Evolutionary conservation across 2,888 invertebrate genomes (phyloP).

Genomic region (Himalopsyche kuldschensis): DNA sequence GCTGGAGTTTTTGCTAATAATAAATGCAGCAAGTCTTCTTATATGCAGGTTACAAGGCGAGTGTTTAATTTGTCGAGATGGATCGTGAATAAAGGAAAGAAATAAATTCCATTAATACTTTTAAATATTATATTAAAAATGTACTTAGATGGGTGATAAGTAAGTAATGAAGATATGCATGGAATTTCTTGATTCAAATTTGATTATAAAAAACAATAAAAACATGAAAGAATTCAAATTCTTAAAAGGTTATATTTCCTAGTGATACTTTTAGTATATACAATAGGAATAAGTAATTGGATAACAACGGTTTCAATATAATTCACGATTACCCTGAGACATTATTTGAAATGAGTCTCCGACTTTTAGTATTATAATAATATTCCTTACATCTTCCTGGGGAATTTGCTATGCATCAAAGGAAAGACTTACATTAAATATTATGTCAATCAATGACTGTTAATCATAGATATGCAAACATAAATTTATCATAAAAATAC

Average conservation of each 20-base stretch:
- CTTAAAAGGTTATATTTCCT: background rate
- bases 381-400: background rate
- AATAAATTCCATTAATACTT: background rate
- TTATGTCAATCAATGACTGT: background rate
- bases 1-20: too few relatives aligned
- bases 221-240: background rate
- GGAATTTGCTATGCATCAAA: background rate
- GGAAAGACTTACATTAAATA: background rate
- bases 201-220: background rate
- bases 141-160: background rate
- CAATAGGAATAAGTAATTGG: background rate
- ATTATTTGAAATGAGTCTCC: background rate
- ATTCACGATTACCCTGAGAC: background rate
- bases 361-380: background rate
- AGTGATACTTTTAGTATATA: background rate
- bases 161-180: background rate
- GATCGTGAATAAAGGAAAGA: background rate
- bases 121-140: background rate
- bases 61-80: background rate
- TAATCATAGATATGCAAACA: background rate
- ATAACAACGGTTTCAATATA: background rate
- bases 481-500: background rate
- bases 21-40: too few relatives aligned
- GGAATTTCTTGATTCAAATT: background rate
- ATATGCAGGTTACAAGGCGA: too few relatives aligned